phyloP scores from a whole-genome alignment of 2,797 vertebrate species.

The Merluccius polli region DNA sequence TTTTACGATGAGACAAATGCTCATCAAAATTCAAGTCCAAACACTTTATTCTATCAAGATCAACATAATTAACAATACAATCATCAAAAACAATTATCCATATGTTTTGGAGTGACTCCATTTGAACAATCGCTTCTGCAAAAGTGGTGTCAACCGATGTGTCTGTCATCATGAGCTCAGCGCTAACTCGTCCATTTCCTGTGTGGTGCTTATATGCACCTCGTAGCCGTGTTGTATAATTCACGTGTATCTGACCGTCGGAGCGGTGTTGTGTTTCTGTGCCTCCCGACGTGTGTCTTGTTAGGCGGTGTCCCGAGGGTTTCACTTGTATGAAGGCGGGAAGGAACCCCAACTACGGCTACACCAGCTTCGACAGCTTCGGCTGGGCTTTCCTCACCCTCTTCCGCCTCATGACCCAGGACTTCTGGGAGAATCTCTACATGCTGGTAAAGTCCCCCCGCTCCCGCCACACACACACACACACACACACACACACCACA shows the following conservation, averaged over 20 bases:
- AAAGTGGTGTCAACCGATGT: too few species aligned
- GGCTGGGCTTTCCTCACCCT: constrained; percentile 98
- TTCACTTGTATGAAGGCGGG: constrained; percentile 96
- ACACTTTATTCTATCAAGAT: too few species aligned
- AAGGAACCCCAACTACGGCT: constrained; percentile 95
- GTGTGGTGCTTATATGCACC: too few species aligned
- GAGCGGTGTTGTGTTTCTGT: background rate
- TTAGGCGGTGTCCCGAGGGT: constrained; percentile 81
- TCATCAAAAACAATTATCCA: background rate
- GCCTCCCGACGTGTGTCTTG: constrained; percentile 23
- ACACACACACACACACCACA: too few species aligned
- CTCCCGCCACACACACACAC: background rate
- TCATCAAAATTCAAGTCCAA: too few species aligned
- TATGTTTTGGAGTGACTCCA: too few species aligned
- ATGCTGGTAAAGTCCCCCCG: constrained; percentile 77
- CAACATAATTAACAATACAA: background rate
- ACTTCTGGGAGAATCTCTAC: constrained; percentile 98
- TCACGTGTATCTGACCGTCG: background rate
- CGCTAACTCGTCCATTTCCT: background rate
- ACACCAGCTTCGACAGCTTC: constrained; percentile 98
- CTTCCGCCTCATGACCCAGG: constrained; percentile 99
- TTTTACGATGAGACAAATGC: background rate
- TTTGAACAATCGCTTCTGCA: background rate
- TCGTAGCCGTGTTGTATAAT: background rate
- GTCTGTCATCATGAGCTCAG: background rate